Evolutionary conservation across 2,113 vertebrate species (phyloP), one percentile per base, ranked within the genome.

Genomic region (Oreochromis aureus): DNA sequence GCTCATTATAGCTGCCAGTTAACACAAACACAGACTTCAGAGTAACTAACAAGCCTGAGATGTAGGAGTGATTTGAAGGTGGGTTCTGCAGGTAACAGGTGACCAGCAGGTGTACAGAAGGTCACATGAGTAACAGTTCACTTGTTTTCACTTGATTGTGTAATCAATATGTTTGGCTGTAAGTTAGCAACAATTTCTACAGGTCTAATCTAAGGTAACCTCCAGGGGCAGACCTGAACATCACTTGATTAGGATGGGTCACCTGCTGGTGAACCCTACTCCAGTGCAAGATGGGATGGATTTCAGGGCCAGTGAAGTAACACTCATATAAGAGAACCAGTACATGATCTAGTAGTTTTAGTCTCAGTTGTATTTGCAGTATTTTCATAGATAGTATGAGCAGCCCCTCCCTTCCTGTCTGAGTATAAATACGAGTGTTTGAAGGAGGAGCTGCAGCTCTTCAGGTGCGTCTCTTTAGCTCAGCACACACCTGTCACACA

Each of bases 391-490:
- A 84, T 71, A 84, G 16, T 46, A 19, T 24, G 12, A 39, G 48
- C 44, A 39, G 87, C 85, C 83, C 89, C 92, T 79, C 90, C 90
- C 59, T 44, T 36, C 18, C 22, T 16, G 34, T 32, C 15, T 48
- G 22, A 44, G 81, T 92, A 93, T 90, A 94, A 91, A 90, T 87
- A 48, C 7, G 44, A 87, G 79, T 19, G 89, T 18, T 83, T 82
- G 86, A 86, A 89, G 91, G 90, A 88, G 91, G 87, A 90, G 92
- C 83, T 83, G 85, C 87, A 89, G 80, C 83, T 92, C 55, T 89
- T 89, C 80, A 85, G 63, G 83, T 87, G 84, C 39, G 0, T 82
- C 66, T 82, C 84, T 83, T 84, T 11, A 86, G 16, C 81, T 81
- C 51, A 83, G 56, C 82, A 87, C 71, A 85, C 86, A 48, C 30